These are phyloP conservation scores for Gisinianus flammeolus DNA, from an alignment of 2,888 invertebrate species.

Conservation along the genomic window DNA sequence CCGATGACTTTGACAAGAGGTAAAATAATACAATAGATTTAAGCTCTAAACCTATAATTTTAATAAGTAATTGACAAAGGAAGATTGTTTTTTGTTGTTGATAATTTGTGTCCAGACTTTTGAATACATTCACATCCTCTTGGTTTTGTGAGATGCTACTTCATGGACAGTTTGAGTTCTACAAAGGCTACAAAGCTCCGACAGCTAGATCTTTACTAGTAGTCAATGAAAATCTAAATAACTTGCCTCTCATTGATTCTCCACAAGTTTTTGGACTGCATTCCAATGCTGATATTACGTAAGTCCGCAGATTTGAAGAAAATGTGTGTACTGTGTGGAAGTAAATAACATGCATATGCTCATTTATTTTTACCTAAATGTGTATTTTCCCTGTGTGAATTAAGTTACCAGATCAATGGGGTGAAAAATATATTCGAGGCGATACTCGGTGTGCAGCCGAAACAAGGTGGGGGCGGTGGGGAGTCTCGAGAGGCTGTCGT, in stretches of 20 bases:
- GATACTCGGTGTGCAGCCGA: conserved; percentile 95
- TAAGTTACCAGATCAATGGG: conserved; percentile 88
- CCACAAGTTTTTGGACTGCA: conserved; percentile 98
- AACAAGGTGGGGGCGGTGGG: conserved; percentile 88
- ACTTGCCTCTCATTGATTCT: conserved; percentile 81
- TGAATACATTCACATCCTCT: conserved; percentile 86
- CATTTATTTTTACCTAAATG: too few relatives aligned
- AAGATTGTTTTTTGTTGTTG: background rate
- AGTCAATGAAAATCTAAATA: conserved; percentile 86
- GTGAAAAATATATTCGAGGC: conserved; percentile 92
- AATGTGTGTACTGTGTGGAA: background rate
- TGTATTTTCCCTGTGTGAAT: conserved; percentile 35
- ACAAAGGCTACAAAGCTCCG: conserved; percentile 90
- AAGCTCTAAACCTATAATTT: background rate
- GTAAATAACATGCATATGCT: background rate
- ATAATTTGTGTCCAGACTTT: conserved; percentile 68
- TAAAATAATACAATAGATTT: background rate
- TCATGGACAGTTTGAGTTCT: conserved; percentile 88
- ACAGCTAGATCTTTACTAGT: conserved; percentile 75
- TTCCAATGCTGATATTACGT: conserved; percentile 95
- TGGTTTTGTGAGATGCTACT: conserved; percentile 94
- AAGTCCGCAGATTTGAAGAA: conserved; percentile 56
- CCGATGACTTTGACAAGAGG: conserved; percentile 88
- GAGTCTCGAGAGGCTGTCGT: conserved; percentile 93
- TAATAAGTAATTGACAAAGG: background rate